Conservation (phyloP, 2,113 vertebrate species). For the Melozone crissalis region DNA sequence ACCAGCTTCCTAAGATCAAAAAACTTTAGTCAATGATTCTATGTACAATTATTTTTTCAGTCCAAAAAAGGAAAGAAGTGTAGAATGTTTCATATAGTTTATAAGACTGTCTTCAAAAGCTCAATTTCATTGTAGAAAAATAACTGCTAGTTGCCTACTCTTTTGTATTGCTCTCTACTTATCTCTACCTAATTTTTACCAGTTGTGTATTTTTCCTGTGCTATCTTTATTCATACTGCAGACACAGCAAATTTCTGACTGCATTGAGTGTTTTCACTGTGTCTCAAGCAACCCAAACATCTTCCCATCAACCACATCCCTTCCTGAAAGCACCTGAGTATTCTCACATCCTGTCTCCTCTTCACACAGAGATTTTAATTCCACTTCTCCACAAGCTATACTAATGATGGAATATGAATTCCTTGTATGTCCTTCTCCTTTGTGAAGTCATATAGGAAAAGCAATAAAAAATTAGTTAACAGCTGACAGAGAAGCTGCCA, state of each 20-base stretch:
- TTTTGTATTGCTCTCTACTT: not conserved
- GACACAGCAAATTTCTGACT: not conserved
- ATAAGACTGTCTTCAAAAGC: not conserved
- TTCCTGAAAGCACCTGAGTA: not conserved
- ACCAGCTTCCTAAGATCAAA: not conserved
- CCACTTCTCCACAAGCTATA: not conserved
- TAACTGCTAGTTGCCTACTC: not conserved
- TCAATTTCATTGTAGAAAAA: not conserved
- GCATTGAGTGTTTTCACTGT: not conserved
- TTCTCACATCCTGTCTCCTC: not conserved
- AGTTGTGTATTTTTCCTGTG: not conserved
- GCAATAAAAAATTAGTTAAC: not conserved
- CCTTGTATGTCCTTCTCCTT: not conserved
- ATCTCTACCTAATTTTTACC: not conserved
- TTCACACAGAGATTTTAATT: not conserved
- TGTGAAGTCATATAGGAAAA: not conserved
- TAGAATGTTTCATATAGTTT: not conserved
- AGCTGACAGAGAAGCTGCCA: not conserved
- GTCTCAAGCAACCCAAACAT: not conserved
- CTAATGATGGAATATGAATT: not conserved
- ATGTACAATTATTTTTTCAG: not conserved
- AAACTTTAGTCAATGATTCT: not conserved
- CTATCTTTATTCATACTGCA: not conserved
- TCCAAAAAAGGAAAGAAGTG: not conserved
- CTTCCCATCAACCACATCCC: not conserved